Percentiles rank a stretch among this genome's conserved stretches.
These are phyloP conservation scores for Pseudotriccus pelzelni DNA, from an alignment of 2,797 vertebrate genomes.

Conservation along the genomic window DNA sequence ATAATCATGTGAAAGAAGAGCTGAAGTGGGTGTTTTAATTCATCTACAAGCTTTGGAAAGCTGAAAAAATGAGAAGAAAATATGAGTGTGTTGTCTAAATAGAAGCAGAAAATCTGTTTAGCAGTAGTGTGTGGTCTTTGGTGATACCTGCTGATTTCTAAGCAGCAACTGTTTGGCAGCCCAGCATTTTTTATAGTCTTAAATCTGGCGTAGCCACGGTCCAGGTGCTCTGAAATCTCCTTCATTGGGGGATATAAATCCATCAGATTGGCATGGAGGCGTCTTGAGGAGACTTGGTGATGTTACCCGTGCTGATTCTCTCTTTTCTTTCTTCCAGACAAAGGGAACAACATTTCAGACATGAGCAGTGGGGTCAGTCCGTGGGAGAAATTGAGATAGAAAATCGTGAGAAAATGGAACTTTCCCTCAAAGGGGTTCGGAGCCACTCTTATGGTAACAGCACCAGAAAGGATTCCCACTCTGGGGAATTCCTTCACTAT, in stretches of 20 bases:
- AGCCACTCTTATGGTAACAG: constrained; percentile 61
- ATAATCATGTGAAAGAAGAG: neutral
- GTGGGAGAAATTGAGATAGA: constrained; percentile 50
- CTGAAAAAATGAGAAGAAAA: neutral
- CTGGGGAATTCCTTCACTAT: fast-evolving
- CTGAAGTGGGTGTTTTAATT: neutral
- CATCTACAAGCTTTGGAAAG: neutral
- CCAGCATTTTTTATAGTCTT: neutral
- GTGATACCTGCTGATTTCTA: neutral
- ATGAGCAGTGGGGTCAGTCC: constrained; percentile 57
- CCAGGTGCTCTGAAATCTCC: neutral
- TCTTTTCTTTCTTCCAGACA: constrained; percentile 1
- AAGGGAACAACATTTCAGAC: constrained; percentile 37
- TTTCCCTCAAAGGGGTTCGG: constrained; percentile 40
- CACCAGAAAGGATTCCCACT: neutral
- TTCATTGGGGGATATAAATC: neutral
- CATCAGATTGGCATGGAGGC: neutral
- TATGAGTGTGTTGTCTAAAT: neutral
- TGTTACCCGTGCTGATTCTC: neutral
- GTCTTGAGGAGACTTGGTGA: neutral
- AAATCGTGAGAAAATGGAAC: neutral
- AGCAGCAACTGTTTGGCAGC: neutral
- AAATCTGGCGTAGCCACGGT: neutral
- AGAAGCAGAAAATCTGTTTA: neutral
- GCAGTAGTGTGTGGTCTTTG: neutral